Conservation (phyloP, 2,888 invertebrate genomes). For the Polylopha cassiicola region DNA sequence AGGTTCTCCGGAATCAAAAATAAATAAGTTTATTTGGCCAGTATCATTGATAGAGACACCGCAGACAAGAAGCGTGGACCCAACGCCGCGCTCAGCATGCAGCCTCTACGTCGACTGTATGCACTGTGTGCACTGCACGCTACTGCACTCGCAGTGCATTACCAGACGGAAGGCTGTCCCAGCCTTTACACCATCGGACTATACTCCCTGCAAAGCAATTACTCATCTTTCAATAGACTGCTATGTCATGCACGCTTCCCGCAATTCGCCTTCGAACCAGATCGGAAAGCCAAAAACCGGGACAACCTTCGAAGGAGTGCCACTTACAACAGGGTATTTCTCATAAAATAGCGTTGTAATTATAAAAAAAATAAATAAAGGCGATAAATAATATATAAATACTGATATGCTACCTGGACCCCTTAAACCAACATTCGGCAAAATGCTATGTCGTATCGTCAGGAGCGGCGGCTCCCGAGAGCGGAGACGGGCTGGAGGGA, state of each 20-base stretch:
- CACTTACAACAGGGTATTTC: constrained; percentile 62
- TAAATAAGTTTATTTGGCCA: constrained; percentile 76
- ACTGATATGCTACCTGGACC: constrained; percentile 74
- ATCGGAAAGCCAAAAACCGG: constrained; percentile 78
- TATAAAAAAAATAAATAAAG: constrained; percentile 66
- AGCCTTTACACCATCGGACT: constrained; percentile 50
- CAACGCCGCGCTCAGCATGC: constrained; percentile 24
- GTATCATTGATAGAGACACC: constrained; percentile 63
- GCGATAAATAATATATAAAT: constrained; percentile 71
- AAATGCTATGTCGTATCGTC: constrained; percentile 59
- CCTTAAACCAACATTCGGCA: constrained; percentile 73
- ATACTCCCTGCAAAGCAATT: constrained; percentile 62
- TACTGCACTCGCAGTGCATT: neutral
- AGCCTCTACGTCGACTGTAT: too few species aligned
- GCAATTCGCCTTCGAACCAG: constrained; percentile 55
- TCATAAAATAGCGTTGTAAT: constrained; percentile 61
- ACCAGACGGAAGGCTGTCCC: constrained; percentile 67
- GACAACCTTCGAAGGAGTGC: constrained; percentile 78
- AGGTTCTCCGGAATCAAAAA: constrained; percentile 76
- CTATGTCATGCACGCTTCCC: constrained; percentile 68
- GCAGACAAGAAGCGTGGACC: constrained; percentile 60
- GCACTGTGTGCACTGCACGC: too few species aligned
- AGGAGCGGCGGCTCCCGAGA: constrained; percentile 59
- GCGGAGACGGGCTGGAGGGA: constrained; percentile 32
- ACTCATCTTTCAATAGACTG: constrained; percentile 53